A percentile compares a stretch with the other conserved stretches of the same genome.
phyloP scores from a whole-genome alignment of 2,113 vertebrate species.

The Rutilus rutilus region DNA sequence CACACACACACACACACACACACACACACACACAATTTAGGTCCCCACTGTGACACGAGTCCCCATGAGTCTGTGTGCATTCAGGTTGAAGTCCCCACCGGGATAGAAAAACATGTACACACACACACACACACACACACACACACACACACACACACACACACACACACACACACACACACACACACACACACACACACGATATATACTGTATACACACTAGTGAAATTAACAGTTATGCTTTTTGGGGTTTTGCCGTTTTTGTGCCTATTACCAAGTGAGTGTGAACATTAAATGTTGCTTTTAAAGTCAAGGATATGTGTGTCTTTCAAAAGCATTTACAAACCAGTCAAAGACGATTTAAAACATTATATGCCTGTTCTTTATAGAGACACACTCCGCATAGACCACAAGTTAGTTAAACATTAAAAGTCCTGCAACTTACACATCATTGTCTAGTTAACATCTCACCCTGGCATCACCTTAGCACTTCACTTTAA shows the following conservation, averaged over 20 bases:
- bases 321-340: background rate
- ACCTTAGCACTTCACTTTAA: background rate
- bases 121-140: too few species aligned
- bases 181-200: too few species aligned
- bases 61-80: too few species aligned
- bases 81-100: too few species aligned
- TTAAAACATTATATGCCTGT: background rate
- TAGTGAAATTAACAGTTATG: too few species aligned
- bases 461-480: conserved; percentile 34
- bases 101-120: too few species aligned
- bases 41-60: too few species aligned
- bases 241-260: background rate
- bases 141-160: too few species aligned
- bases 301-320: background rate
- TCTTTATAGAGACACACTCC: conserved; percentile 9
- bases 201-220: too few species aligned
- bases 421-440: conserved; percentile 28
- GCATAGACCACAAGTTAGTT: background rate
- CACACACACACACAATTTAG: too few species aligned
- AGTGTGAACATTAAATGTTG: background rate
- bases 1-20: too few species aligned
- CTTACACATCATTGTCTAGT: conserved; percentile 27
- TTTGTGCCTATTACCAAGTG: background rate
- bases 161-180: too few species aligned
- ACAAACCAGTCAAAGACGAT: conserved; percentile 14